Evolutionary conservation across 2,113 vertebrate species (phyloP), one percentile per base, ranked within the genome.

Genomic region (Apteryx owenii): DNA sequence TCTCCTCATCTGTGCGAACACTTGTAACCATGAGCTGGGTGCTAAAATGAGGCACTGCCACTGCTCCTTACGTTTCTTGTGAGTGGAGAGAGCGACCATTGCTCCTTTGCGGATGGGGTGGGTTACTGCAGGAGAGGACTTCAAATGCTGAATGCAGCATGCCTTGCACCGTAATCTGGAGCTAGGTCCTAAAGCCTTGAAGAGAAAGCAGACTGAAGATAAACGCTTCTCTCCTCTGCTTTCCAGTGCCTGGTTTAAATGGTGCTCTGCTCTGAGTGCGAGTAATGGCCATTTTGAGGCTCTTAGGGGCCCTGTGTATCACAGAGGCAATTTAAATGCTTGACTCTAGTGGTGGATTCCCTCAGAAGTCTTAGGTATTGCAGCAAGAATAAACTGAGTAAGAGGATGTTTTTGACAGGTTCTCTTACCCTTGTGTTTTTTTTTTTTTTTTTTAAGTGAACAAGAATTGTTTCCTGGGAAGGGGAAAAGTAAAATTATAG

Each of bases 251-350:
- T 70, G 0, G 40, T 89, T 80, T 53, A 18, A 1, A 15, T 31
- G 28, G 9, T 3, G 6, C 70, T 73, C 31, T n/a, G 38, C 53
- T 73, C 31, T 0, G 1, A 69, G 4, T 0, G 0, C 17, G 58
- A 22, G 9, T 81, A 7, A 50, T 56, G 2, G 56, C 10, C 42
- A 29, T 46, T 36, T 42, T 33, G 29, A 64, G n/a, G n/a, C 33
- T 62, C 28, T 58, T 46, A 46, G 15, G 44, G 44, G 44, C 44
- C 44, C 13, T 81, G 9, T n/a, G 71, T 81, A 17, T 72, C 58
- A 68, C 16, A 71, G 36, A 79, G 26, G 26, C 10, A 15, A 5
- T 62, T 78, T 66, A 65, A 75, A 40, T 51, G 23, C 28, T 6
- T 4, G 2, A 15, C 7, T 68, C 7, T 38, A 2, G 10, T 38